phyloP scores from a whole-genome alignment of 2,888 invertebrate species.

The Apamea monoglypha region DNA sequence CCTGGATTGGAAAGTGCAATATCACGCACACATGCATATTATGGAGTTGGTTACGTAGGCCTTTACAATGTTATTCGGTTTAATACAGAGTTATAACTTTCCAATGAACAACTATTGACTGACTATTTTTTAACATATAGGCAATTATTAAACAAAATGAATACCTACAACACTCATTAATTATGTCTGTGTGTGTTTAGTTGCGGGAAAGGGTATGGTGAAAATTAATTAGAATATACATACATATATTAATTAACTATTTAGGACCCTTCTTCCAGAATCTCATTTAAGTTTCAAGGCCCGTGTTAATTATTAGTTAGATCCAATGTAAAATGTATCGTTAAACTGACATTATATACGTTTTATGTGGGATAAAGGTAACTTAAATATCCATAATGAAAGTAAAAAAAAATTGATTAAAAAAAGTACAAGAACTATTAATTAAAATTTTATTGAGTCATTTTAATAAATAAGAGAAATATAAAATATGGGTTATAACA shows the following conservation, averaged over 20 bases:
- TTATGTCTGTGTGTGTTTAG: neutral
- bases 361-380: neutral
- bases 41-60: neutral
- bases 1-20: neutral
- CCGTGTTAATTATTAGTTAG: neutral
- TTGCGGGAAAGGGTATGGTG: neutral
- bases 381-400: slow-evolving; percentile 1
- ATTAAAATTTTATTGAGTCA: slow-evolving; percentile 26
- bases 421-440: neutral
- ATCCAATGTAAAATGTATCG: neutral
- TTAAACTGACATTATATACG: neutral
- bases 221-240: neutral
- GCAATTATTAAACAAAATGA: neutral
- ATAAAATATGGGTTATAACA: neutral
- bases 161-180: neutral
- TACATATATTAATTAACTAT: neutral
- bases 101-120: neutral
- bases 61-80: neutral
- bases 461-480: slow-evolving; percentile 6
- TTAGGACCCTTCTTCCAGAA: neutral
- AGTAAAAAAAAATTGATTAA: neutral
- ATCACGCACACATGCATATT: neutral
- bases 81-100: neutral
- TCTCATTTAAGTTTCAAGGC: neutral
- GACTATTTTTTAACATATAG: neutral